Conservation (phyloP, 2,888 invertebrate genomes). For the Phyllotreta striolata region DNA sequence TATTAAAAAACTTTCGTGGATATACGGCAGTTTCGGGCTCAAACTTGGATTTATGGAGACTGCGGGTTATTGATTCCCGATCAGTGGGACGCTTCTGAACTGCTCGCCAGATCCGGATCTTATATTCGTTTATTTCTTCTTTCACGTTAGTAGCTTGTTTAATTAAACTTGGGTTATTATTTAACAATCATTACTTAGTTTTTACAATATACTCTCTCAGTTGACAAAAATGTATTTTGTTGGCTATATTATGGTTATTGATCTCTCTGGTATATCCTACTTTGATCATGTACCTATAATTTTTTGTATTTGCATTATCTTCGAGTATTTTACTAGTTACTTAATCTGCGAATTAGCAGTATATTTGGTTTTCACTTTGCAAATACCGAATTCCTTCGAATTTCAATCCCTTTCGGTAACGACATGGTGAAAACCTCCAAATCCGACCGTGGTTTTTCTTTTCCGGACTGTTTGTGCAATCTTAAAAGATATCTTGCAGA, state of each 20-base stretch:
- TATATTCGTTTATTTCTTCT: conserved; percentile 15
- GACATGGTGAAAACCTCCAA: not conserved
- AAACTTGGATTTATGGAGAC: conserved; percentile 53
- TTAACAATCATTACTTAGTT: no score
- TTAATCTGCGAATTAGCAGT: no score
- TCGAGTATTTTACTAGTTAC: no score
- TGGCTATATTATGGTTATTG: no score
- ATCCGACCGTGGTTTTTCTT: conserved; percentile 6
- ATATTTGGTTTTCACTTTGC: no score
- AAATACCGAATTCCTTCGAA: not conserved
- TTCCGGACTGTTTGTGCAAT: conserved; percentile 14
- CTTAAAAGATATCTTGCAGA: conserved; percentile 32
- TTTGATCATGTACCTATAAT: no score
- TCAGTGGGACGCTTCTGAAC: conserved; percentile 48
- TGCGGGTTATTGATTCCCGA: conserved; percentile 56
- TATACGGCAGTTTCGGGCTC: conserved; percentile 52
- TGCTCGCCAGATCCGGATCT: conserved; percentile 38
- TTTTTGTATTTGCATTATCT: no score
- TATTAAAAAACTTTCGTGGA: conserved; percentile 57
- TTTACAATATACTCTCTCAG: no score
- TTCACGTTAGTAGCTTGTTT: no score
- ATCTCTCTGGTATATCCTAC: no score
- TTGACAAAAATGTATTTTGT: no score
- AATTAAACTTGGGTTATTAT: no score
- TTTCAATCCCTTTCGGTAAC: not conserved